Conservation (phyloP, 2,797 vertebrate genomes). For the Parotocinclus haroldoi region DNA sequence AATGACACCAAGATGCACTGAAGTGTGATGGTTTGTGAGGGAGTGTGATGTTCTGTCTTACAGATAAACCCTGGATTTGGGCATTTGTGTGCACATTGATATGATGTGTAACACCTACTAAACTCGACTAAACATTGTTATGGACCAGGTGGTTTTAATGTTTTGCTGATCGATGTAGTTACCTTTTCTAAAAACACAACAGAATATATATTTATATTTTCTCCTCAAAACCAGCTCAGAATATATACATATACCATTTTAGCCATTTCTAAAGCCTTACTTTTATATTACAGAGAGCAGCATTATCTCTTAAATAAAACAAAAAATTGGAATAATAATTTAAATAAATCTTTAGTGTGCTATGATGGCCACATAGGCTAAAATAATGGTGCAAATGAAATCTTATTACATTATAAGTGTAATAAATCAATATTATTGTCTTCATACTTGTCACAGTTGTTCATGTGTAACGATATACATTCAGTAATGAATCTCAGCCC, state of each 20-base stretch:
- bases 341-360: conserved; percentile 28
- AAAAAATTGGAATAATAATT: conserved; percentile 16
- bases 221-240: conserved; percentile 54
- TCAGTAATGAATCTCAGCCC: conserved; percentile 66
- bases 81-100: too few species aligned
- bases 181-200: conserved; percentile 63
- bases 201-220: conserved; percentile 26
- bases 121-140: not conserved
- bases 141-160: too few species aligned
- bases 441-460: conserved; percentile 56
- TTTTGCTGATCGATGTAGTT: conserved; percentile 42
- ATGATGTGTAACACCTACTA: too few species aligned
- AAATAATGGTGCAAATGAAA: conserved; percentile 50
- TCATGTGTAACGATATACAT: conserved; percentile 70
- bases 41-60: too few species aligned
- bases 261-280: conserved; percentile 39
- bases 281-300: conserved; percentile 45
- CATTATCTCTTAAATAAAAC: conserved; percentile 45
- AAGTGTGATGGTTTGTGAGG: too few species aligned
- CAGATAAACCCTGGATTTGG: too few species aligned
- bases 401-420: not conserved
- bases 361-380: conserved; percentile 31
- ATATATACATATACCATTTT: conserved; percentile 40
- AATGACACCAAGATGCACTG: too few species aligned
- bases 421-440: conserved; percentile 53